Evolutionary conservation across 1,140 invertebrate species (phyloP).

Genomic region (Pseudomyrmex sp.): DNA sequence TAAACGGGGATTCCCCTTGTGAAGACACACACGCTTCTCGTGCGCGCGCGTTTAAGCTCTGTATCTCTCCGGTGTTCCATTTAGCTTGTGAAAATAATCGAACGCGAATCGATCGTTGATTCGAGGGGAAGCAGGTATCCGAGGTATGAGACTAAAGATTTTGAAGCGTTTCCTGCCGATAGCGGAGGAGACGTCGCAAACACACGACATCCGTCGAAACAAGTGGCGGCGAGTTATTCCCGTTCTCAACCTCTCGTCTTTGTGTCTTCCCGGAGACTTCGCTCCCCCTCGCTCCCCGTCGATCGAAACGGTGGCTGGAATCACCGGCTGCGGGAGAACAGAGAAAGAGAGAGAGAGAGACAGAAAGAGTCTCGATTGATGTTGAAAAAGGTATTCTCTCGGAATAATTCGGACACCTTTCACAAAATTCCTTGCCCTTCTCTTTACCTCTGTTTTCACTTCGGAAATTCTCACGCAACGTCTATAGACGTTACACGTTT

Average conservation of each 20-base stretch:
- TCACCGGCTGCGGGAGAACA: conserved; percentile 35
- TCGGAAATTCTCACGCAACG: too few species aligned
- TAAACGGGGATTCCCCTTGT: background rate
- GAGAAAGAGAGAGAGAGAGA: too few species aligned
- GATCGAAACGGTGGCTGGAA: conserved; percentile 61
- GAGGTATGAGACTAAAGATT: background rate
- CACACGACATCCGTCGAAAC: conserved; percentile 45
- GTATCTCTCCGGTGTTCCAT: too few species aligned
- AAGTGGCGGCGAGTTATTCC: conserved; percentile 10
- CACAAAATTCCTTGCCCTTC: background rate
- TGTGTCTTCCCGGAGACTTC: conserved; percentile 17
- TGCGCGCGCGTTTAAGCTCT: too few species aligned
- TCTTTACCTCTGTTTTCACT: background rate
- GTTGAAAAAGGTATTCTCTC: conserved; percentile 51
- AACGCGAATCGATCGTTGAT: background rate
- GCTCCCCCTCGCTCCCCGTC: background rate
- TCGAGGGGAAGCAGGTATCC: background rate
- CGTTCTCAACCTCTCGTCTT: conserved; percentile 43
- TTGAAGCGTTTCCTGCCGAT: background rate
- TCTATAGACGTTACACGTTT: too few species aligned
- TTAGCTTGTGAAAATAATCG: background rate
- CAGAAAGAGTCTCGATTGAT: conserved; percentile 55
- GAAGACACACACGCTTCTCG: too few species aligned
- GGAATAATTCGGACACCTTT: conserved; percentile 61
- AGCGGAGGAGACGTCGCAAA: conserved; percentile 27